These are phyloP conservation scores for Polyergus mexicanus DNA, from an alignment of 1,140 invertebrate genomes.

Conservation along the genomic window DNA sequence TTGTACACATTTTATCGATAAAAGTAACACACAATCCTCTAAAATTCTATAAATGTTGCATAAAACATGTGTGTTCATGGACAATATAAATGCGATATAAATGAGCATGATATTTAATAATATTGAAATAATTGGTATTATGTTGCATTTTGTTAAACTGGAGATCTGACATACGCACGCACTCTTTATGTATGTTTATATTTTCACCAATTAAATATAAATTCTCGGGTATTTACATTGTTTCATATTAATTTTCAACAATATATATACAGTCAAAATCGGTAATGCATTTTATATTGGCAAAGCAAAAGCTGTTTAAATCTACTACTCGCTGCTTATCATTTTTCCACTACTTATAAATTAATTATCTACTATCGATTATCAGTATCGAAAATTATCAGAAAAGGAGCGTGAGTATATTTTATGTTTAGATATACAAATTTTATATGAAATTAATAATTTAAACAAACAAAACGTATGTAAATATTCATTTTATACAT, in stretches of 20 bases:
- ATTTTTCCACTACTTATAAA: background rate
- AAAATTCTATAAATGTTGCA: conserved; percentile 44
- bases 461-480: background rate
- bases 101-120: conserved; percentile 64
- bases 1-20: conserved; percentile 32
- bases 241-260: conserved; percentile 60
- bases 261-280: conserved; percentile 58
- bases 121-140: conserved; percentile 64
- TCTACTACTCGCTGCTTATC: conserved; percentile 3
- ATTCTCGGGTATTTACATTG: conserved; percentile 61
- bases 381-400: background rate
- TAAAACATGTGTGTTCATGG: conserved; percentile 29
- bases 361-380: conserved; percentile 23
- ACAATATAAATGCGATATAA: conserved; percentile 60
- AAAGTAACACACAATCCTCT: conserved; percentile 26
- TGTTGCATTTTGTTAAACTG: conserved; percentile 63
- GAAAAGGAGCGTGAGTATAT: background rate
- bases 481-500: background rate
- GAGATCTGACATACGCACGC: conserved; percentile 60
- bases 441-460: background rate
- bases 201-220: conserved; percentile 63
- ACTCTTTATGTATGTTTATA: conserved; percentile 63
- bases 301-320: conserved; percentile 36
- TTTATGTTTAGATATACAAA: conserved; percentile 21
- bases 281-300: conserved; percentile 42